These are phyloP conservation scores for Perca fluviatilis DNA, from an alignment of 2,113 vertebrate genomes.

Conservation along the genomic window DNA sequence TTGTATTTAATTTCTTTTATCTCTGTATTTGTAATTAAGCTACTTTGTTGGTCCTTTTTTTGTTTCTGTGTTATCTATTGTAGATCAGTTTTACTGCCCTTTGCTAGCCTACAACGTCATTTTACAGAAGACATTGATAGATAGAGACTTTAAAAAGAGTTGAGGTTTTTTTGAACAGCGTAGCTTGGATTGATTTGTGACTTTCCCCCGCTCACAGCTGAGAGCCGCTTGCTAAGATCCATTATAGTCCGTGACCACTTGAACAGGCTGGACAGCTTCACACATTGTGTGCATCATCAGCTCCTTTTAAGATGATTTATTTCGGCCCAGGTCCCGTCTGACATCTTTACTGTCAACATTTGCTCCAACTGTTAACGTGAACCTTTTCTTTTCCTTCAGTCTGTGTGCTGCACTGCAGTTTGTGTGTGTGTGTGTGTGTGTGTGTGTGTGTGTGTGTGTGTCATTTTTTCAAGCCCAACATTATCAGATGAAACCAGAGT, in stretches of 20 bases:
- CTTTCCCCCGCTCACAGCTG: slow-evolving; percentile 3
- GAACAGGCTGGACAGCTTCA: slow-evolving; percentile 25
- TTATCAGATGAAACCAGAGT: slow-evolving; percentile 27
- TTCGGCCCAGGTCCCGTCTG: slow-evolving; percentile 25
- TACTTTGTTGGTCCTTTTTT: no score
- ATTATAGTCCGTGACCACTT: slow-evolving; percentile 6
- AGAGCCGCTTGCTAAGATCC: slow-evolving; percentile 7
- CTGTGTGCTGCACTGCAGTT: background rate
- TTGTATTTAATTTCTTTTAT: no score
- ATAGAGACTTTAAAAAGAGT: no score
- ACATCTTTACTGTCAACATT: slow-evolving; percentile 52
- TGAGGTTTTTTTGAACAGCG: background rate
- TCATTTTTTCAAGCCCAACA: background rate
- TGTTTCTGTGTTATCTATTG: no score
- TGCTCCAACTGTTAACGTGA: slow-evolving; percentile 34
- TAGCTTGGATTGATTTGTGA: slow-evolving; percentile 39
- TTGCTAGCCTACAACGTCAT: no score
- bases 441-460: slow-evolving; percentile 6
- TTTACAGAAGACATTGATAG: no score
- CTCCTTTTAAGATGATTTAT: slow-evolving; percentile 50
- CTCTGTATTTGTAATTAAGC: no score
- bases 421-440: slow-evolving; percentile 6
- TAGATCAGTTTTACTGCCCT: no score
- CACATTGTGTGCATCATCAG: slow-evolving; percentile 30
- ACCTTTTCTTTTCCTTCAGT: background rate